phyloP scores from a whole-genome alignment of 1,140 invertebrate genomes.

The Maniola jurtina region DNA sequence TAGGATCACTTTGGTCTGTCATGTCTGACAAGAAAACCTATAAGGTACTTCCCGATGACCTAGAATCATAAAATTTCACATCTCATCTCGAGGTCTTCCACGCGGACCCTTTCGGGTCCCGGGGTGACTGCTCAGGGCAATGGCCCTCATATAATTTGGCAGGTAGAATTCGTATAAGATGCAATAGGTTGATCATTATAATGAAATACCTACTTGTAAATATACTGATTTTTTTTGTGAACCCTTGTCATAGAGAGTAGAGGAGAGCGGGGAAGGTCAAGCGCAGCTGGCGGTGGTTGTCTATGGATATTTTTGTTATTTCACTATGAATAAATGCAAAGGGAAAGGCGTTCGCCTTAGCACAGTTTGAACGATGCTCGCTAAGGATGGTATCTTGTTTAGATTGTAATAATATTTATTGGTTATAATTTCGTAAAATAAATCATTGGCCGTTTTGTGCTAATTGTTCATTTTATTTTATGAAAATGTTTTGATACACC shows the following conservation, averaged over 20 bases:
- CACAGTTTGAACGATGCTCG: conserved; percentile 72
- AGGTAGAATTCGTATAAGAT: too few relatives aligned
- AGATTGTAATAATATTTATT: conserved; percentile 57
- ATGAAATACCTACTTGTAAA: too few relatives aligned
- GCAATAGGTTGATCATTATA: too few relatives aligned
- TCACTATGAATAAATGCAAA: conserved; percentile 76
- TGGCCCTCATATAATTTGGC: too few relatives aligned
- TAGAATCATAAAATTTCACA: too few relatives aligned
- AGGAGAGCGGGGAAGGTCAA: conserved; percentile 37
- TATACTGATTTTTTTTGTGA: neutral
- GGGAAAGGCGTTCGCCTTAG: conserved; percentile 76
- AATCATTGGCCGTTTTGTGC: neutral
- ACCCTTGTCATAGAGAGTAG: conserved; percentile 1
- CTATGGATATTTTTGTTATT: conserved; percentile 77
- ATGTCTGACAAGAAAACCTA: too few relatives aligned
- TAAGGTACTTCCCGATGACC: too few relatives aligned
- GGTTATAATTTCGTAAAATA: conserved; percentile 40
- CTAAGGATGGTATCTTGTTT: conserved; percentile 63
- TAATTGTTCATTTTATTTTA: neutral
- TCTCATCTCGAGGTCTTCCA: too few relatives aligned
- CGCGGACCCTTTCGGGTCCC: too few relatives aligned
- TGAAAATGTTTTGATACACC: too few relatives aligned
- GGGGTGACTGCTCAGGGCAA: too few relatives aligned
- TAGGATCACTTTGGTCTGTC: too few relatives aligned
- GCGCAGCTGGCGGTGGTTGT: conserved; percentile 44